phyloP scores from a whole-genome alignment of 2,888 invertebrate species.

The Chymomyza procnemis region DNA sequence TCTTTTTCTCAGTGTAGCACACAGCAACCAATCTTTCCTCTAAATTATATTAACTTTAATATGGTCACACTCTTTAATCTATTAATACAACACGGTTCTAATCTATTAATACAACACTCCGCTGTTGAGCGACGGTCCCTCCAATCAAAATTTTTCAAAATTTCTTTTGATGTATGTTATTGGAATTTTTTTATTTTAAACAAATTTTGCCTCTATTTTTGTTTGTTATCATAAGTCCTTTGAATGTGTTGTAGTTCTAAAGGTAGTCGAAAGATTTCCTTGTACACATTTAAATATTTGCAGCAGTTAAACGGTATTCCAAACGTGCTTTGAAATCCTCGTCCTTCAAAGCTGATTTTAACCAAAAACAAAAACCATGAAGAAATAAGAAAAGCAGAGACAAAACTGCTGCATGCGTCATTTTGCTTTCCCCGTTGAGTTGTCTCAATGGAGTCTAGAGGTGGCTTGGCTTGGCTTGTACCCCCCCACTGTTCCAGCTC shows the following conservation, averaged over 20 bases:
- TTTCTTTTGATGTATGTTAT: too few species aligned
- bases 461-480: constrained; percentile 30
- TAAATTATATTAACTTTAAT: too few species aligned
- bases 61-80: too few species aligned
- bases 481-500: constrained; percentile 10
- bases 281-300: neutral
- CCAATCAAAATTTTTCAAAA: too few species aligned
- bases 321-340: neutral
- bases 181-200: too few species aligned
- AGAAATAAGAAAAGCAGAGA: neutral
- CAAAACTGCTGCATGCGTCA: constrained; percentile 3
- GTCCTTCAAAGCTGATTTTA: neutral
- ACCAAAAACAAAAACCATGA: neutral
- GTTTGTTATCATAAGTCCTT: neutral
- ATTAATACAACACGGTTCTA: too few species aligned
- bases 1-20: too few species aligned
- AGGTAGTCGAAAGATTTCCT: neutral
- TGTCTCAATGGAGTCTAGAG: neutral
- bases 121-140: too few species aligned
- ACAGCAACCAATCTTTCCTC: too few species aligned
- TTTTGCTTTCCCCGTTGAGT: constrained; percentile 7
- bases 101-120: too few species aligned
- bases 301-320: neutral
- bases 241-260: neutral
- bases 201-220: too few species aligned